Base-by-base conservation (phyloP, 2,797 vertebrate genomes). In the Novumbra hubbsi region DNA sequence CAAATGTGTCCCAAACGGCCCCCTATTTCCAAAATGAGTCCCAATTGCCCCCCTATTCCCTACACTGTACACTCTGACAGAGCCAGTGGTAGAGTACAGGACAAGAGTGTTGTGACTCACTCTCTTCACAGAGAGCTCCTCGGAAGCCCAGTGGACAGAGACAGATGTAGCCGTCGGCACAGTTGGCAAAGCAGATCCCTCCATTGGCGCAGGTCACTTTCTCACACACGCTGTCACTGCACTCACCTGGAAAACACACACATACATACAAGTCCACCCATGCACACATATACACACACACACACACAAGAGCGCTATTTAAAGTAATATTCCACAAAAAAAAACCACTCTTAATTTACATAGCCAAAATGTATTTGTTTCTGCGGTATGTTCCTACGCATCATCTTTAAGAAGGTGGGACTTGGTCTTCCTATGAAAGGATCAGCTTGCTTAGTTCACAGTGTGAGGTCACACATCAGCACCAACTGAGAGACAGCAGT, bases 81-180 rank as follows among this genome's bases (percentile, higher is more conserved):
- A 45, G 9, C 3, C 12, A 14, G 9, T 45, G 41, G 21, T 17
- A 24, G 21, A 24, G n/a, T 27, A 24, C 7, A 60, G 55, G 52
- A 55, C 52, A 60, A 21, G 17, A 11, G 24, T 6, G 12, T 45
- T 14, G 41, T 24, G 9, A 60, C 55, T 95, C 88, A 99, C 98
- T 95, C 62, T 97, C 94, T 83, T 98, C 95, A 0, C 97, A 99
- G 38, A 96, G 94, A 3, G 88, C 82, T 34, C 97, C 98, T 85
- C 90, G 94, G 92, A 96, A 98, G 73, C 97, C 97, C 1, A 98
- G 94, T 0, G 95, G 96, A 77, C 97, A 99, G 77, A 99, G 93
- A 76, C 98, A 99, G 80, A 98, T 94, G 85, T 94, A 98, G 19
- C 91, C 90, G 55, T 98, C 96, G 0, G 96, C 96, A 0, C 92